Percentiles rank a stretch among this genome's conserved stretches.
phyloP scores from a whole-genome alignment of 2,113 vertebrate genomes.

The Embiotoca jacksoni region DNA sequence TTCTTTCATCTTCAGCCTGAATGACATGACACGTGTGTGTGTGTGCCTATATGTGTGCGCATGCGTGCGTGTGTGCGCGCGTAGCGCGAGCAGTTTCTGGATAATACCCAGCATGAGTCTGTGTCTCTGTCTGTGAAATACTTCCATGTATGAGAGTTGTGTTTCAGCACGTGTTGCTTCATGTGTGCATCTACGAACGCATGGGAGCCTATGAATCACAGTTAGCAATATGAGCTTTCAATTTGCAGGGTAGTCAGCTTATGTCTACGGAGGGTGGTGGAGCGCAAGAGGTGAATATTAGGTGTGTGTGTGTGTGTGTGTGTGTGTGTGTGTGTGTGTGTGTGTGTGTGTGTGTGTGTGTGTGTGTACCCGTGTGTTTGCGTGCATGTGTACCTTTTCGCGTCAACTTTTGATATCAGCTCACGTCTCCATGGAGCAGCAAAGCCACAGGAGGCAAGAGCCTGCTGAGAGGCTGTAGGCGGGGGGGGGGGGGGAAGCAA shows the following conservation, averaged over 20 bases:
- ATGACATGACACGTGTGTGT: conserved; percentile 1
- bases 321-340: too few species aligned
- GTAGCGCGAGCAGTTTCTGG: conserved; percentile 8
- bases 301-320: conserved; percentile 10
- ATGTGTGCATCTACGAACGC: conserved; percentile 30
- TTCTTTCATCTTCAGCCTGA: conserved; percentile 63
- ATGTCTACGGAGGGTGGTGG: conserved; percentile 48
- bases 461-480: conserved; percentile 65
- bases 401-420: conserved; percentile 67
- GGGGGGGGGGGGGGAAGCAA: conserved; percentile 19
- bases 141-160: conserved; percentile 20
- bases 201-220: conserved; percentile 37
- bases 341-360: too few species aligned
- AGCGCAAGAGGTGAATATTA: conserved; percentile 54
- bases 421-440: conserved; percentile 65
- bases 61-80: not conserved
- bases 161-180: conserved; percentile 4
- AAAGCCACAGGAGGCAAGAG: conserved; percentile 59
- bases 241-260: conserved; percentile 67
- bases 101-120: conserved; percentile 7
- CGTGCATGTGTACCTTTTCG: conserved; percentile 42
- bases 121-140: conserved; percentile 12
- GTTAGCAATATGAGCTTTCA: conserved; percentile 56
- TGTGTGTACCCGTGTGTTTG: too few species aligned
- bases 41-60: not conserved